Base-by-base conservation (phyloP, 2,888 invertebrate genomes). In the Philopedon plagiatum region DNA sequence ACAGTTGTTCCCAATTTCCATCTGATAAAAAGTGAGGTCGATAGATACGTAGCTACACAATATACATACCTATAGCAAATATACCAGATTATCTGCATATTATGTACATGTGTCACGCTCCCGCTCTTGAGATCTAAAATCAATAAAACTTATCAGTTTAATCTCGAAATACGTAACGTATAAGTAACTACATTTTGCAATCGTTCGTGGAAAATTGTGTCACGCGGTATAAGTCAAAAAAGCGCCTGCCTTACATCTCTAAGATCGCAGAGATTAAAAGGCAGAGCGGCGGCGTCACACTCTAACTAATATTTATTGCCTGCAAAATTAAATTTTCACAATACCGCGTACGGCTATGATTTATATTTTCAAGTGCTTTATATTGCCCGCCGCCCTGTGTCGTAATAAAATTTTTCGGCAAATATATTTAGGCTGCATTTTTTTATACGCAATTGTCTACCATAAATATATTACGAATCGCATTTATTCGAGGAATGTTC, bases 261-360 rank as follows among this genome's bases (percentile, higher is more conserved):
- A 68, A 68, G 68, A 73, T 68, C 63, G 29, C 73, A 68, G 29
- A 46, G 67, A 73, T 73, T 64, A 73, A 64, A 73, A 63, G 37
- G 58, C 54, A 71, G 58, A 71, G 65, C 68, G 73, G 61, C 41
- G 49, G 62, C 63, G 37, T 61, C 61, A 63, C 71, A 49, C 66
- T 62, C 32, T 66, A 61, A 64, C 64, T 64, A 71, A 69, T 75
- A 76, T 76, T 77, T 76, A 77, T 67, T 76, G 63, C 67, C 71
- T 60, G 74, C 75, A 70, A 77, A 77, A 77, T 77, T 77, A 75
- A 76, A 74, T 76, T 77, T 76, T 75, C 73, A 69, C 71, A 73
- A 73, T 73, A 60, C 73, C 64, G 51, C 64, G 54, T 71, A 64
- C 60, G 60, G 61, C 13, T 68, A 60, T 73, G 73, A 73, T 73